Percentiles rank a stretch among this genome's conserved stretches.
These are phyloP conservation scores for Campoletis sonorensis DNA, from an alignment of 1,140 invertebrate species.

Conservation along the genomic window DNA sequence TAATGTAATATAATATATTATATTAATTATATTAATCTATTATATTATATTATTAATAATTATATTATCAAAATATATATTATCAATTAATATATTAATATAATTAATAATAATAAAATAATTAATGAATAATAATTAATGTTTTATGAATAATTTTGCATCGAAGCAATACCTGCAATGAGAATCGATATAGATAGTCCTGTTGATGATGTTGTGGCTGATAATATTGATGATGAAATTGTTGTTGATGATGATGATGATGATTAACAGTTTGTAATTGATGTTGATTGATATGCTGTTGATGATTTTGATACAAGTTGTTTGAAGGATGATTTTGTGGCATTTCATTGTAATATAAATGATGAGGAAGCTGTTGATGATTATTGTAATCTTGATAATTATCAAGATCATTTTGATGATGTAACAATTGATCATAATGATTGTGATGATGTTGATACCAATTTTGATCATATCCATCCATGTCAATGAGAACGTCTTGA, in stretches of 20 bases:
- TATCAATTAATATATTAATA: too few relatives aligned
- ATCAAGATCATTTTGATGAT: conserved; percentile 53
- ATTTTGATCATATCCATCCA: conserved; percentile 74
- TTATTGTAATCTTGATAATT: conserved; percentile 44
- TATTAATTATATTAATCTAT: too few relatives aligned
- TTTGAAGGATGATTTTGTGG: conserved; percentile 53
- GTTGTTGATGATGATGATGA: conserved; percentile 58
- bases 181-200: conserved; percentile 75
- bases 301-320: conserved; percentile 47
- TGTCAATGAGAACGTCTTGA: conserved; percentile 62
- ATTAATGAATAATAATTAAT: too few relatives aligned
- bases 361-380: conserved; percentile 33
- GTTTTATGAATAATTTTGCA: too few relatives aligned
- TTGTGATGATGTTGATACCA: conserved; percentile 73
- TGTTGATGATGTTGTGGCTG: conserved; percentile 68
- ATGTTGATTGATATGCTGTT: conserved; percentile 58
- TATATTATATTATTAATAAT: too few relatives aligned
- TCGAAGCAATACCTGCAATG: conserved; percentile 68
- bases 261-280: conserved; percentile 61
- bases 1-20: too few relatives aligned
- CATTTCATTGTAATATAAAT: conserved; percentile 44
- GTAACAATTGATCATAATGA: conserved; percentile 61
- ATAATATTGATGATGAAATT: conserved; percentile 64
- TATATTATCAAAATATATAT: too few relatives aligned
- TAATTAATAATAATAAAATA: too few relatives aligned